Evolutionary conservation across 2,888 invertebrate species (phyloP), one percentile per base, ranked within the genome.

Genomic region (Phasia obesa): DNA sequence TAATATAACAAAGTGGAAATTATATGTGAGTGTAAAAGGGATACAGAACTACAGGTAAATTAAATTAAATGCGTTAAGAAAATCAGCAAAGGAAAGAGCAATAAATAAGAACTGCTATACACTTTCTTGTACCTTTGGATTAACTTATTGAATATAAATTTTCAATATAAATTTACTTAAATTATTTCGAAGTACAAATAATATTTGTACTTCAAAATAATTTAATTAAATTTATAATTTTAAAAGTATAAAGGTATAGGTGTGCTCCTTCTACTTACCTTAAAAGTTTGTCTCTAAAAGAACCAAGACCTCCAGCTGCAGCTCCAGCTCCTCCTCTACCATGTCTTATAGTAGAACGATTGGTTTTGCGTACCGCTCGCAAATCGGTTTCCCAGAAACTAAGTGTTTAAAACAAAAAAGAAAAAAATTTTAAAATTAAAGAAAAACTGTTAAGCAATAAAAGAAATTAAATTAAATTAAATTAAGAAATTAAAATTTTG

Each of bases 361-460:
- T 95, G 21, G 93, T 93, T 86, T 95, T 94, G 27, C 96, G 92
- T 0, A 94, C 95, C n/a, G 95, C 93, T 73, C 94, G 94, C 70
- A 97, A 94, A 89, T 97, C 96, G 85, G 94, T 94, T 88, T 95
- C 95, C 96, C 96, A 97, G 90, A 96, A 96, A 44, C 91, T 92
- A 27, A n/a, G 11, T 11, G 13, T 7, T 38, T 11, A 11, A 38
- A 38, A 11, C 2, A 9, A 11, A 38, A 38, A 38, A 11, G 2
- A 38, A 9, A 9, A 47, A 17, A 13, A 47, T 19, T 47, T n/a
- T 19, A 19, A 47, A 19, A 47, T 17, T 17, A 47, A 19, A 17
- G 6, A 47, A 47, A 5, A 47, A n/a, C 17, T 4, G 27, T 4
- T 9, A 35, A 1, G 31, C 1, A 31, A 31, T 31, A 31, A 31